Percentiles rank a stretch among this genome's conserved stretches.
These are phyloP conservation scores for Berghia stephanieae DNA, from an alignment of 1,140 invertebrate species.

Conservation along the genomic window DNA sequence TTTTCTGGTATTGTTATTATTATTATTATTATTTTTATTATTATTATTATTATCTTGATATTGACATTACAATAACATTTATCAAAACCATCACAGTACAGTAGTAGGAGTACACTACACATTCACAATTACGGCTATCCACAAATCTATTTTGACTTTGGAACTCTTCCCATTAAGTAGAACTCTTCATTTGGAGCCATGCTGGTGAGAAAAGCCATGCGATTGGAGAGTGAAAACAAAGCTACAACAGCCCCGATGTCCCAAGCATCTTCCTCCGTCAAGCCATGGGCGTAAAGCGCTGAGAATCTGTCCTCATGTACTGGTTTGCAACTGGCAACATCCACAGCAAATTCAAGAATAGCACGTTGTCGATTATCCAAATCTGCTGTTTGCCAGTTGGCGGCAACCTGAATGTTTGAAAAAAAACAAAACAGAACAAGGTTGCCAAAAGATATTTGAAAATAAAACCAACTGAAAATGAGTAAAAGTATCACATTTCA, in stretches of 20 bases:
- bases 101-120: too few relatives aligned
- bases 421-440: too few relatives aligned
- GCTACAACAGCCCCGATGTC: constrained; percentile 53
- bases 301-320: constrained; percentile 43
- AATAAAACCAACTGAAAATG: too few relatives aligned
- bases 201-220: constrained; percentile 52
- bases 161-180: constrained; percentile 50
- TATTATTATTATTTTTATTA: too few relatives aligned
- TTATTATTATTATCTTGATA: too few relatives aligned
- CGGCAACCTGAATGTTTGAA: constrained; percentile 50
- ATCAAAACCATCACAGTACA: too few relatives aligned
- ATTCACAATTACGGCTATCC: too few relatives aligned
- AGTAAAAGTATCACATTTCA: too few relatives aligned
- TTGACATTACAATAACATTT: too few relatives aligned
- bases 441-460: too few relatives aligned
- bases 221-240: constrained; percentile 52
- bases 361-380: constrained; percentile 48
- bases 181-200: constrained; percentile 56
- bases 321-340: constrained; percentile 42
- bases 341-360: constrained; percentile 52
- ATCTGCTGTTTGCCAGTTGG: constrained; percentile 55
- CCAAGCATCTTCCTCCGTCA: constrained; percentile 54
- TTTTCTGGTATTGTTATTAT: too few relatives aligned
- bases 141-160: constrained; percentile 41
- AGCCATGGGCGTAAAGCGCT: constrained; percentile 44